Evolutionary conservation across 2,888 invertebrate genomes (phyloP).

Genomic region (Eueremaeus valkanovi): DNA sequence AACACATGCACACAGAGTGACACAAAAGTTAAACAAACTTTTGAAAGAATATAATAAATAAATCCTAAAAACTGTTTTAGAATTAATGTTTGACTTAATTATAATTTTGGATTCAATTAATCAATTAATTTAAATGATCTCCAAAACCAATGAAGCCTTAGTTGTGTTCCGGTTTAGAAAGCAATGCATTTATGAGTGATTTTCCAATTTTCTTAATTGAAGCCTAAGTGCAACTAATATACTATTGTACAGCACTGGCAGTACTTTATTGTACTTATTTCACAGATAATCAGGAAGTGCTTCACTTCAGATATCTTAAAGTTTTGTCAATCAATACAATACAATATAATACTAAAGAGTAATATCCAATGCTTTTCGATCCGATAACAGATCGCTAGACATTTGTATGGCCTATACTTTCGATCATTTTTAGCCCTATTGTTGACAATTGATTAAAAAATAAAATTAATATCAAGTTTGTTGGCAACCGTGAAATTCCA

Average conservation of each 20-base stretch:
- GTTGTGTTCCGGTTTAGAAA: background rate
- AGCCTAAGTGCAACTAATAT: background rate
- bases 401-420: background rate
- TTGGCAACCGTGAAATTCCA: background rate
- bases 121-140: background rate
- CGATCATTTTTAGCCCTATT: background rate
- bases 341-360: background rate
- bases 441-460: background rate
- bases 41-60: no score
- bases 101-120: background rate
- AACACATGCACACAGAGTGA: no score
- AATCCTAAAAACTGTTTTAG: no score
- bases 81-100: background rate
- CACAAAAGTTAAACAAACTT: no score
- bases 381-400: no score
- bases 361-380: background rate
- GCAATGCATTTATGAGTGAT: background rate
- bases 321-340: background rate
- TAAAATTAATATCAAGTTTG: background rate
- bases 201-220: background rate
- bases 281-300: background rate
- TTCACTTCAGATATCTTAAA: background rate
- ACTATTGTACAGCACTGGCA: no score
- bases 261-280: background rate
- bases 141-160: background rate